Percentiles rank a stretch among this genome's conserved stretches.
Conservation (phyloP, 2,888 invertebrate genomes). For the Patella pellucida region DNA sequence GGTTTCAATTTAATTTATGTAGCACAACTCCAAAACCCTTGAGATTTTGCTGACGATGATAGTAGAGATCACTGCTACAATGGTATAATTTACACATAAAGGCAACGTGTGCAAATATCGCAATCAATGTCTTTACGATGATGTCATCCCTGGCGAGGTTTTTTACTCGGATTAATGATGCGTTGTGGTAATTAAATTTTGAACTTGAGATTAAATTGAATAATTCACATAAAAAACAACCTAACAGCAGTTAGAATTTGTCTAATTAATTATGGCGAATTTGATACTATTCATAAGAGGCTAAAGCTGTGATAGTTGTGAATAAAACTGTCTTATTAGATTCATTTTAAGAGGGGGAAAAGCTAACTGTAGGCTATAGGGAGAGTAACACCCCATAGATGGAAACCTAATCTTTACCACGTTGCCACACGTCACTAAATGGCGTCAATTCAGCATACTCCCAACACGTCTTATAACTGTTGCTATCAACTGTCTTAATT, state of each 20-base stretch:
- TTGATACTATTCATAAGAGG: too few species aligned
- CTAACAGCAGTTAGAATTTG: not conserved
- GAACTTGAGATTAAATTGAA: constrained; percentile 9
- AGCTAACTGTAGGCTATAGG: too few species aligned
- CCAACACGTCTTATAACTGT: too few species aligned
- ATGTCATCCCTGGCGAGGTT: not conserved
- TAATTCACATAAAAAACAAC: not conserved
- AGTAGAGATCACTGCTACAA: not conserved
- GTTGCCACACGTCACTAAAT: too few species aligned
- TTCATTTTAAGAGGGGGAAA: too few species aligned
- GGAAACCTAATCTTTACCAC: too few species aligned
- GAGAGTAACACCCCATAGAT: too few species aligned
- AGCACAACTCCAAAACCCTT: not conserved
- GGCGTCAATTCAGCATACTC: too few species aligned
- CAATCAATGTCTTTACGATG: not conserved
- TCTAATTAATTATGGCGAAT: too few species aligned
- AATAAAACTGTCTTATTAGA: too few species aligned
- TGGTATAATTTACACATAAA: constrained; percentile 2
- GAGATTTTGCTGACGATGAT: not conserved
- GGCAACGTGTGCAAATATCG: constrained; percentile 1
- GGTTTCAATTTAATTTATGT: constrained; percentile 7
- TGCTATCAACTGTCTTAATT: too few species aligned
- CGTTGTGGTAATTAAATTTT: not conserved
- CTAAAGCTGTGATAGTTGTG: too few species aligned
- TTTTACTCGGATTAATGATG: not conserved